These are phyloP conservation scores for Scylla paramamosain DNA, from an alignment of 1,140 invertebrate species.

Conservation along the genomic window DNA sequence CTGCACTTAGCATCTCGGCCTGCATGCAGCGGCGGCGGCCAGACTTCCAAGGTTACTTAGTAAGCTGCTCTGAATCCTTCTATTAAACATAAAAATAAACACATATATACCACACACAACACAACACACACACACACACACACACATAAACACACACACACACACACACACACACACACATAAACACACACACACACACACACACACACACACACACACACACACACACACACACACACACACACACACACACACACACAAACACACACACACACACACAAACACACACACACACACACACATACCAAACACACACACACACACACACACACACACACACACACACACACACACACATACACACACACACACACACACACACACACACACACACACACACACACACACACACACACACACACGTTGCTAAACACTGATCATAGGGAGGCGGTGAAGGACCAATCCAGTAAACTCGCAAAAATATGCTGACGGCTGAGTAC, in stretches of 20 bases:
- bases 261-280: not conserved
- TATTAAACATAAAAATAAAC: not conserved
- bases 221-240: not conserved
- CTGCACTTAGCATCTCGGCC: too few species aligned
- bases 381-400: not conserved
- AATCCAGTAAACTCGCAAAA: too few species aligned
- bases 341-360: too few species aligned
- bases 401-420: constrained; percentile 1
- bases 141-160: too few species aligned
- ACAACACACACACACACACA: not conserved
- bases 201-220: constrained; percentile 10
- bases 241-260: too few species aligned
- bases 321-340: not conserved
- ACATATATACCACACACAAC: not conserved
- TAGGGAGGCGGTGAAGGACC: too few species aligned
- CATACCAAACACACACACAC: not conserved
- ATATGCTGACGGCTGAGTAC: too few species aligned
- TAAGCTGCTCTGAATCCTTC: not conserved
- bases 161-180: too few species aligned
- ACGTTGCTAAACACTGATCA: not conserved
- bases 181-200: not conserved
- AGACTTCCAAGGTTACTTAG: too few species aligned
- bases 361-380: too few species aligned
- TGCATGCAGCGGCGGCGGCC: too few species aligned
- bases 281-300: not conserved